phyloP scores from a whole-genome alignment of 2,888 invertebrate genomes.

The Eurytoma californica region DNA sequence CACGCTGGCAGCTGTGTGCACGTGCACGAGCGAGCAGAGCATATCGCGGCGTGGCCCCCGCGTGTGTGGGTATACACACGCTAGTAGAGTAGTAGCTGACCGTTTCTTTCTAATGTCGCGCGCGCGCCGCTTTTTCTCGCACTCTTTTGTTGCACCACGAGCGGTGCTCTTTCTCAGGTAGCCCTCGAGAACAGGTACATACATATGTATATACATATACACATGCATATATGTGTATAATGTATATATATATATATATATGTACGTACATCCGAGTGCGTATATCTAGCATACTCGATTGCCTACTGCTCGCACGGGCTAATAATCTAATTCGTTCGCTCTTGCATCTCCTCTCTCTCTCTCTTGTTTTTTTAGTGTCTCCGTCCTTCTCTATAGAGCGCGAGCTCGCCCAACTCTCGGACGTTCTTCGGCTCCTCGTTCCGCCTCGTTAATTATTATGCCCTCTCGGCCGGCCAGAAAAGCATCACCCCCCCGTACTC shows the following conservation, averaged over 20 bases:
- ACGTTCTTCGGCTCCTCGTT: background rate
- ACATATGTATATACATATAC: no score
- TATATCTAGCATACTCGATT: background rate
- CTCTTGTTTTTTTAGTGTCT: background rate
- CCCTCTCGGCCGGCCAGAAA: slow-evolving; percentile 12
- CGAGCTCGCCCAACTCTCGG: background rate
- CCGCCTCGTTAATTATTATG: slow-evolving; percentile 47
- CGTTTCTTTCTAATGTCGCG: slow-evolving; percentile 27
- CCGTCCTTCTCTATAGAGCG: background rate
- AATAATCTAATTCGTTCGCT: slow-evolving; percentile 37
- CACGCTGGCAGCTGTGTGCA: no score
- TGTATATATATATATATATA: background rate
- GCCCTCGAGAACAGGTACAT: no score
- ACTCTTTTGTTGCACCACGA: background rate
- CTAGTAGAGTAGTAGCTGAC: background rate
- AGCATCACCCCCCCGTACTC: background rate
- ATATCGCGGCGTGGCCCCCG: no score
- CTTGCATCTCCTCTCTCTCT: no score
- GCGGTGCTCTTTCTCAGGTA: no score
- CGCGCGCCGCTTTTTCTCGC: background rate
- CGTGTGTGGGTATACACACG: no score
- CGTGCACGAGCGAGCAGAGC: no score
- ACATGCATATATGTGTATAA: no score
- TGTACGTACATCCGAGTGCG: background rate
- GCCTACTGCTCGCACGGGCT: background rate